Conservation (phyloP, 2,113 vertebrate genomes). For the Macquaria ambigua region DNA sequence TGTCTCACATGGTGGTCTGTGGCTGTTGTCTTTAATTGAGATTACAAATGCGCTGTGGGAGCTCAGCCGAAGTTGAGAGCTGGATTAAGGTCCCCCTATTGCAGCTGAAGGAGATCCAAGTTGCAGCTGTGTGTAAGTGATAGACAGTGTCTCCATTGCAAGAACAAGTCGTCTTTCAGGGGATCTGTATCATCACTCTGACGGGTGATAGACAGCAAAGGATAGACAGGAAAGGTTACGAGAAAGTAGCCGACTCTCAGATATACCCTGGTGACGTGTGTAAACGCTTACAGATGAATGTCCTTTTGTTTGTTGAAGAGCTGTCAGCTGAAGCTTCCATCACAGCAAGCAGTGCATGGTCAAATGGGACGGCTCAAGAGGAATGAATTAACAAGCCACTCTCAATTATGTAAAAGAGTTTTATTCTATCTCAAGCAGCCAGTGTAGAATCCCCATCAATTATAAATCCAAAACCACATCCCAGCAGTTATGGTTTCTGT, state of each 20-base stretch:
- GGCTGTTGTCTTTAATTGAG: conserved; percentile 55
- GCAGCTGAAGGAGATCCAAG: conserved; percentile 60
- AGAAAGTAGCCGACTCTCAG: conserved; percentile 5
- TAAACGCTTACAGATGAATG: conserved; percentile 23
- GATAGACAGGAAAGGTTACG: conserved; percentile 31
- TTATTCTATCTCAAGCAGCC: conserved; percentile 64
- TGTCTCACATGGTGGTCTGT: conserved; percentile 33
- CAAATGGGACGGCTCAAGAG: conserved; percentile 57
- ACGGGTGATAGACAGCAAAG: conserved; percentile 34
- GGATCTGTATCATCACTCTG: conserved; percentile 44
- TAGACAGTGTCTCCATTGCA: conserved; percentile 46
- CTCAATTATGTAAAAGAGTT: conserved; percentile 62
- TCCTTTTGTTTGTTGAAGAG: conserved; percentile 34
- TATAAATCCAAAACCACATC: conserved; percentile 59
- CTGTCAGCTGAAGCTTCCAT: conserved; percentile 42
- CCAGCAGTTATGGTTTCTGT: conserved; percentile 49
- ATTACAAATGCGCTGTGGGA: conserved; percentile 54
- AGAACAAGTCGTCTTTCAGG: conserved; percentile 43
- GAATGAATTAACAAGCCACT: conserved; percentile 58
- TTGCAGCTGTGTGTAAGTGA: conserved; percentile 60
- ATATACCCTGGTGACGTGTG: conserved; percentile 10
- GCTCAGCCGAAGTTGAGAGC: conserved; percentile 42
- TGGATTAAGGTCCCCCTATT: conserved; percentile 57
- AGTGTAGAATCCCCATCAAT: conserved; percentile 63
- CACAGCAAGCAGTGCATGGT: conserved; percentile 17